These are phyloP conservation scores for Diadumene lineata DNA, from an alignment of 92 coral and sea anemone genomes.

Conservation along the genomic window DNA sequence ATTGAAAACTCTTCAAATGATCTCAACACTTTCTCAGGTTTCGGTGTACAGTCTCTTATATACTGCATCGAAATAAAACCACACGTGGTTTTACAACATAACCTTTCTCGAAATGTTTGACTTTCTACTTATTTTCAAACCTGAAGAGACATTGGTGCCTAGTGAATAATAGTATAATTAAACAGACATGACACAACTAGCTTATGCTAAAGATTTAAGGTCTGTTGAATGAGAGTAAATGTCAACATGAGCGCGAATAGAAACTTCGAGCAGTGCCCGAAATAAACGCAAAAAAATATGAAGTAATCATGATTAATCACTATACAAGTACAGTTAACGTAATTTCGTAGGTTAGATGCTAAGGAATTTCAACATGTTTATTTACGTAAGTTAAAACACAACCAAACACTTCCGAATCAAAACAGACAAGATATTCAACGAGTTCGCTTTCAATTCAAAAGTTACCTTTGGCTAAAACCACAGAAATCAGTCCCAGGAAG, in stretches of 20 bases:
- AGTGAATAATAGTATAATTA: conserved; percentile 20
- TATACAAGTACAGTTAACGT: not conserved
- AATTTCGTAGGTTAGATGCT: conserved; percentile 5
- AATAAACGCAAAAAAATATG: not conserved
- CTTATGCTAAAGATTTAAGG: not conserved
- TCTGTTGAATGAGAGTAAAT: not conserved
- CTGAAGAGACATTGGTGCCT: conserved; percentile 7
- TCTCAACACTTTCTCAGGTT: conserved; percentile 33
- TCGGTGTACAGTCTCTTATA: conserved; percentile 22
- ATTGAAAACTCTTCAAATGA: conserved; percentile 6
- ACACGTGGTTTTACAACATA: conserved; percentile 26
- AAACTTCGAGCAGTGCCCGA: not conserved
- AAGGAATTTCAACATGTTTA: conserved; percentile 22
- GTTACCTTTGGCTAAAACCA: conserved; percentile 24
- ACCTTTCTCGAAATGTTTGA: conserved; percentile 12
- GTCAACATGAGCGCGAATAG: no score
- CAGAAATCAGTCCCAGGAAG: not conserved
- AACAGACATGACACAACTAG: not conserved
- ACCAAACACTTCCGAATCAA: conserved; percentile 25
- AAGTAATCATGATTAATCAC: no score
- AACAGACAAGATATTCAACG: conserved; percentile 3
- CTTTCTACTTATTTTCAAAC: conserved; percentile 16
- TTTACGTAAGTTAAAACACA: conserved; percentile 26
- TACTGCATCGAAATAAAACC: not conserved
- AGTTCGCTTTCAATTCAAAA: not conserved